Evolutionary conservation across 2,113 vertebrate genomes (phyloP).

Genomic region (Catagonus wagneri): DNA sequence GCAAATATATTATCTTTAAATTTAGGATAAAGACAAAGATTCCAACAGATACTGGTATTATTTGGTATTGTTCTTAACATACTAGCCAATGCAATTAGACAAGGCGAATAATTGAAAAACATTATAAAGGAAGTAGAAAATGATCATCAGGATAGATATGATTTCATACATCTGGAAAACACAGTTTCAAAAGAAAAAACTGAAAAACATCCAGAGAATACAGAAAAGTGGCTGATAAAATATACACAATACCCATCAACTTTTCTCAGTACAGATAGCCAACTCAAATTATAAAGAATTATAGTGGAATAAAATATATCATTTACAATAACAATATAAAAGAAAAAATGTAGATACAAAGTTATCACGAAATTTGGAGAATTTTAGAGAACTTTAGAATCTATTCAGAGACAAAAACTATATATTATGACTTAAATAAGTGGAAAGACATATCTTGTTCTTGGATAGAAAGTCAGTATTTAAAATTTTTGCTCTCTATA

Average conservation of each 20-base stretch:
- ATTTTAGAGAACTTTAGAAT: not conserved
- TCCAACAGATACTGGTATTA: not conserved
- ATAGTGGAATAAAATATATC: not conserved
- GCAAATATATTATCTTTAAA: not conserved
- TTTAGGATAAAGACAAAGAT: not conserved
- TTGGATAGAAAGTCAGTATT: not conserved
- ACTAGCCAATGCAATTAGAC: not conserved
- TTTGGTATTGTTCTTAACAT: not conserved
- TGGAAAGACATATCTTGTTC: not conserved
- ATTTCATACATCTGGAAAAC: not conserved
- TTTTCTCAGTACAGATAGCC: not conserved
- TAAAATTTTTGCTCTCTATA: not conserved
- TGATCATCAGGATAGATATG: not conserved
- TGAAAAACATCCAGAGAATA: not conserved
- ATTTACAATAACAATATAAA: not conserved
- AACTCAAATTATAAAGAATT: conserved; percentile 38
- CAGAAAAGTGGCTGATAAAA: not conserved
- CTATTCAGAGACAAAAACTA: not conserved
- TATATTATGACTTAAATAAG: not conserved
- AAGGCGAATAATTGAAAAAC: not conserved
- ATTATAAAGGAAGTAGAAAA: not conserved
- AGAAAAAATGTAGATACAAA: not conserved
- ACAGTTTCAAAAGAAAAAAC: not conserved
- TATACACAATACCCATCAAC: not conserved
- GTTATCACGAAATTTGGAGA: not conserved